Base-by-base conservation (phyloP, 2,797 vertebrate species). In the Cirrhinus mrigala region DNA sequence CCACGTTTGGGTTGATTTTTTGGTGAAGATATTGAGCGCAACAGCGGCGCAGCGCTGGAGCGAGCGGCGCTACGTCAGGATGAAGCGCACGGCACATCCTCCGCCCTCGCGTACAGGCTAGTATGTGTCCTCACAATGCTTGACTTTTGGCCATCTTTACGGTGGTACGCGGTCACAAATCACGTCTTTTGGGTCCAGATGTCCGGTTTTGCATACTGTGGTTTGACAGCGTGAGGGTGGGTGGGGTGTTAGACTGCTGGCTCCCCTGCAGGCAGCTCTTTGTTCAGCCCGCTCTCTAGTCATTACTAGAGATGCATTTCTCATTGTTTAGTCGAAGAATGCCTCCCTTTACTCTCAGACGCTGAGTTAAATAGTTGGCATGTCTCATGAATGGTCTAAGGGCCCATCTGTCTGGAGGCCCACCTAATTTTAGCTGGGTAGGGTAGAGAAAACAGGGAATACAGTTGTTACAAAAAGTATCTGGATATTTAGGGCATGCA, bases 31-130 rank as follows among this genome's bases (percentile, higher is more conserved):
- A 20, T 20, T 37, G 78, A 50, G 75, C 66, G 74, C 46, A 68
- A 73, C 80, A 48, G 40, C 74, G 79, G 27, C 58, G 74, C 56
- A 29, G 58, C 15, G 27, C 79, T 37, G 60, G 29, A 20, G 71
- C 52, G 66, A 27, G 52, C 74, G 46, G 71, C 82, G 80, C 75
- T 66, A 81, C 82, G 86, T 82, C 82, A 82, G 78, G 69, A 79
- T 52, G 75, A 56, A 70, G 29, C 69, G 81, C 62, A 11, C 37
- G 16, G 81, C 62, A 16, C 37, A 24, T 27, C 40, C 40, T 44
- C 64, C 44, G 14, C 74, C 64, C 83, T 66, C 46, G 14, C 46
- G 37, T 71, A 12, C 50, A 14, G 50, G 6, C 48, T 12, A 20
- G 33, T 15, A 44, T 29, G 24, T 16, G 60, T 33, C 44, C 78